Conservation (phyloP, 2,797 vertebrate genomes). For the Petrocephalus schoutedeni region DNA sequence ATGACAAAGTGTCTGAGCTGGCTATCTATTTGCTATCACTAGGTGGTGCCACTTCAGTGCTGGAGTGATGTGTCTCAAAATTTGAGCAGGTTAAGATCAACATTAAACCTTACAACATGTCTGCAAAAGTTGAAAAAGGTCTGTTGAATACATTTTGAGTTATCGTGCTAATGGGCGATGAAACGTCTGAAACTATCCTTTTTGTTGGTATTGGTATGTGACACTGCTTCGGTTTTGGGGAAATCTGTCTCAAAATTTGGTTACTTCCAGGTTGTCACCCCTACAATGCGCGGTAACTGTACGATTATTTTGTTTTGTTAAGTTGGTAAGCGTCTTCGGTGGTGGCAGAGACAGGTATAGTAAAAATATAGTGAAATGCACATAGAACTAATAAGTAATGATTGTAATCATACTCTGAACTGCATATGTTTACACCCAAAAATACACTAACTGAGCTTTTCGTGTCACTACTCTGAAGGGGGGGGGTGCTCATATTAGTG, state of each 20-base stretch:
- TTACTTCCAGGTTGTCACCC: too few relatives aligned
- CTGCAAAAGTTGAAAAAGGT: neutral
- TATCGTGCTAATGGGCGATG: neutral
- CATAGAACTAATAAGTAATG: neutral
- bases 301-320: too few relatives aligned
- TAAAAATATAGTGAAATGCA: neutral
- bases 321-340: neutral
- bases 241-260: too few relatives aligned
- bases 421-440: neutral
- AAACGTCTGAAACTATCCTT: neutral
- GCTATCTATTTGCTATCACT: neutral
- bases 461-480: neutral
- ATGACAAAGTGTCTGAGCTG: too few relatives aligned
- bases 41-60: neutral
- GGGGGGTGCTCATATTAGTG: neutral
- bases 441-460: neutral
- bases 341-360: neutral
- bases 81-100: neutral
- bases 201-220: neutral
- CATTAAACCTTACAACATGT: neutral
- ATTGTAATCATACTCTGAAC: neutral
- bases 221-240: too few relatives aligned
- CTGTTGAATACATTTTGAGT: neutral
- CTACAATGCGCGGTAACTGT: neutral
- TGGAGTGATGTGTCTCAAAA: neutral